Base-by-base conservation (phyloP, 1,140 invertebrate genomes). In the Dendrolimus punctatus region DNA sequence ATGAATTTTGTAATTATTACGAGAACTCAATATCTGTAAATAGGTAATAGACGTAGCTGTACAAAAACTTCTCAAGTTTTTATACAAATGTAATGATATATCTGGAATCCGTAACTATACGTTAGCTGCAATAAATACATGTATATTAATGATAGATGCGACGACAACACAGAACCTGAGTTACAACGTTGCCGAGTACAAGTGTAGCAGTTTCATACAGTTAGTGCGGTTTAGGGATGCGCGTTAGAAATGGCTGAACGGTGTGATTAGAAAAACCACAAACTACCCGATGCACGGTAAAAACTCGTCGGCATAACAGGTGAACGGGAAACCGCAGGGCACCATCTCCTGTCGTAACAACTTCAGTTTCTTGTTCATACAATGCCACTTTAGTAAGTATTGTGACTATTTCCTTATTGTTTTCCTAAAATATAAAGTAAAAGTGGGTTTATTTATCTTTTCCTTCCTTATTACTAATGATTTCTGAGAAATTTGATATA, bases 221-320 rank as follows among this genome's bases (percentile, higher is more conserved):
- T 74, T 76, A 77, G 23, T 57, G 59, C 52, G 64, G 58, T 56
- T 64, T 62, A 74, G 71, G 66, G 67, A 71, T 71, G 68, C 52
- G 57, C 55, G 55, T 46, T 64, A 62, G 55, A 64, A 68, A 71
- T 65, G 50, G 56, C 58, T 63, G 61, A 65, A 62, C 58, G 66
- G 58, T 64, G 63, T 57, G 48, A 50, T 62, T 64, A 66, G 64
- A 73, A 73, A 71, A 73, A 71, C 64, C 55, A 53, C 64, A 62
- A 66, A 62, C 40, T 53, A 55, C 65, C 50, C 58, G 62, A 57
- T 55, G 44, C 37, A 37, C n/a, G 40, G 62, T 49, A 73, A 76
- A 73, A 72, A 73, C 56, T 57, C 55, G 60, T 65, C 64, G 59
- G 57, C 55, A 57, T 58, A 62, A 65, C 65, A 68, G 62, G 60